Percentiles rank a stretch among this genome's conserved stretches.
Conservation (phyloP, 2,113 vertebrate species). For the Osmerus mordax region DNA sequence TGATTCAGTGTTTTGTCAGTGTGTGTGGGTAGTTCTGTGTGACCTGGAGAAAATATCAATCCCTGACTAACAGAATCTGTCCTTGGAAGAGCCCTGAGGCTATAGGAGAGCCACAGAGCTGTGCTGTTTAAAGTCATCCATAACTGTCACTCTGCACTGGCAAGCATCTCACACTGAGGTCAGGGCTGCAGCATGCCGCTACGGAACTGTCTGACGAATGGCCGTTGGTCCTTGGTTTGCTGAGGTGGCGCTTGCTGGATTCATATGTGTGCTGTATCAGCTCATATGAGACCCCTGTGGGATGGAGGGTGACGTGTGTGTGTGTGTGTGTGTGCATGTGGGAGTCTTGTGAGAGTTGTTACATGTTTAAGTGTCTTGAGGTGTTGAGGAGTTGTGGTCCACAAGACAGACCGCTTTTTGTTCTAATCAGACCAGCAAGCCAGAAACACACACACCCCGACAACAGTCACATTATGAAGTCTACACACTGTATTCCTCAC, state of each 20-base stretch:
- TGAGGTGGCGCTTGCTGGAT: neutral
- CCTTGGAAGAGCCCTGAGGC: no score
- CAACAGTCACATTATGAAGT: neutral
- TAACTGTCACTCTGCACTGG: no score
- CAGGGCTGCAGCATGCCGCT: neutral
- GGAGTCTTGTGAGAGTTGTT: neutral
- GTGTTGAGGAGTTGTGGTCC: neutral
- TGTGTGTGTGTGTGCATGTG: neutral
- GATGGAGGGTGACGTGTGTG: neutral
- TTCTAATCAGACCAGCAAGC: slow-evolving; percentile 13
- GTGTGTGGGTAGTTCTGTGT: no score
- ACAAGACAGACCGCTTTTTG: slow-evolving; percentile 30
- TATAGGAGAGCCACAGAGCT: neutral
- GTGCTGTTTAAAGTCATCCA: no score
- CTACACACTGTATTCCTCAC: slow-evolving; percentile 3
- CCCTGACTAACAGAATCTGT: no score
- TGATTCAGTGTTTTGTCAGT: neutral
- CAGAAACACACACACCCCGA: neutral
- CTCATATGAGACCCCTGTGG: no score
- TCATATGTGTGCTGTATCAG: no score
- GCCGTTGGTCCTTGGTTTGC: neutral
- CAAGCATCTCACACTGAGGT: slow-evolving; percentile 1
- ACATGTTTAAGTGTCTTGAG: neutral
- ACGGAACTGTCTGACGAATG: neutral
- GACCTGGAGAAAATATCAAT: no score